These are phyloP conservation scores for Poecilia gillii DNA, from an alignment of 2,797 vertebrate genomes.

Conservation along the genomic window DNA sequence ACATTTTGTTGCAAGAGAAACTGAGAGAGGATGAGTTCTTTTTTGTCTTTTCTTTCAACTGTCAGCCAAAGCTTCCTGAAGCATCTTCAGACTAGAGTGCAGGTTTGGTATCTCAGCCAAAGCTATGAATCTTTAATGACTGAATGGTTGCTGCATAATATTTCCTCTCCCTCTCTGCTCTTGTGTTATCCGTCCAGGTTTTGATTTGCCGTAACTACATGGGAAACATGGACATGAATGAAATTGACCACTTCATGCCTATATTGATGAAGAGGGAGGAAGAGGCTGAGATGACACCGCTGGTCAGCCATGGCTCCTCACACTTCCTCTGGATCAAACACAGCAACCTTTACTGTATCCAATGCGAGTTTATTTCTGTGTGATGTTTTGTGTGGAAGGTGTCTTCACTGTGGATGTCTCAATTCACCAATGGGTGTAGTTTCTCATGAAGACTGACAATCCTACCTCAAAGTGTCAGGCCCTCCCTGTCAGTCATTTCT, in stretches of 20 bases:
- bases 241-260: constrained; percentile 86
- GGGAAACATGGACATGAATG: constrained; percentile 83
- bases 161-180: constrained; percentile 16
- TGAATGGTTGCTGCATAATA: constrained; percentile 9
- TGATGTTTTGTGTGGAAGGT: not conserved
- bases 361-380: constrained; percentile 9
- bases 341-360: constrained; percentile 87
- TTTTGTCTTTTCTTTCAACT: not conserved
- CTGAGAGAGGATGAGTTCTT: not conserved
- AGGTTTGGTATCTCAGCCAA: constrained; percentile 29
- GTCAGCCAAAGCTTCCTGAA: constrained; percentile 22
- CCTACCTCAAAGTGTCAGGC: constrained; percentile 1
- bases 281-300: constrained; percentile 78
- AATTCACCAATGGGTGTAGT: not conserved
- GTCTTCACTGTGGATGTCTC: not conserved
- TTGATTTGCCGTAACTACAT: constrained; percentile 86
- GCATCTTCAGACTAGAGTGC: constrained; percentile 36
- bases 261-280: constrained; percentile 84
- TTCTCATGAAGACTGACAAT: constrained; percentile 5
- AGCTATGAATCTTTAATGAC: constrained; percentile 45
- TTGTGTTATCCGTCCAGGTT: constrained; percentile 68
- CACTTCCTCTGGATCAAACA: constrained; percentile 88
- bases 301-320: constrained; percentile 75
- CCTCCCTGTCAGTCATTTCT: constrained; percentile 3
- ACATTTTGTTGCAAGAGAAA: constrained; percentile 29